phyloP scores from a whole-genome alignment of 2,797 vertebrate species.

The Ptychobarbus kaznakovi region DNA sequence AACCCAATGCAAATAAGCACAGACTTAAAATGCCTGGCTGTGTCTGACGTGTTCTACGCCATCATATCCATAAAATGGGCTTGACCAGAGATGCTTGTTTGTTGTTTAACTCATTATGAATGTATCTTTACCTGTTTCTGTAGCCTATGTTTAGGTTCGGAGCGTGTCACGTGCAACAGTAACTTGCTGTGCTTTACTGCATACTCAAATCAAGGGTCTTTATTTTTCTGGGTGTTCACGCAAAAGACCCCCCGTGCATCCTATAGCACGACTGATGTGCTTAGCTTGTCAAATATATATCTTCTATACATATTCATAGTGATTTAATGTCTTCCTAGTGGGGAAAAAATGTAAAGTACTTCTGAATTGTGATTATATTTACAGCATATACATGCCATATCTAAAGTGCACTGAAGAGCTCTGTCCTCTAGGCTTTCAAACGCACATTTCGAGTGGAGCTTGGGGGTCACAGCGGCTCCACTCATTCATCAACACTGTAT shows the following conservation, averaged over 20 bases:
- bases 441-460: constrained; percentile 21
- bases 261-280: constrained; percentile 46
- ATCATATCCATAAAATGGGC: constrained; percentile 7
- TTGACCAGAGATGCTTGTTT: neutral
- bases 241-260: constrained; percentile 22
- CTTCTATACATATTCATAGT: constrained; percentile 67
- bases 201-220: constrained; percentile 19
- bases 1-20: neutral
- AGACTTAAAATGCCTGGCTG: constrained; percentile 37
- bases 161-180: neutral
- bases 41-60: neutral
- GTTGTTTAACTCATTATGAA: constrained; percentile 50
- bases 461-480: neutral
- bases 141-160: constrained; percentile 30
- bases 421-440: constrained; percentile 49
- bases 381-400: constrained; percentile 61
- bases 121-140: constrained; percentile 51
- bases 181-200: constrained; percentile 34
- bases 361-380: constrained; percentile 51
- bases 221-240: constrained; percentile 6
- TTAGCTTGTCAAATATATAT: constrained; percentile 67
- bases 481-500: constrained; percentile 31
- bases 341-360: constrained; percentile 46
- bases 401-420: constrained; percentile 73
- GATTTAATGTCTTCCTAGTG: constrained; percentile 62